phyloP scores from a whole-genome alignment of 2,797 vertebrate genomes.

The Babyrousa celebensis region DNA sequence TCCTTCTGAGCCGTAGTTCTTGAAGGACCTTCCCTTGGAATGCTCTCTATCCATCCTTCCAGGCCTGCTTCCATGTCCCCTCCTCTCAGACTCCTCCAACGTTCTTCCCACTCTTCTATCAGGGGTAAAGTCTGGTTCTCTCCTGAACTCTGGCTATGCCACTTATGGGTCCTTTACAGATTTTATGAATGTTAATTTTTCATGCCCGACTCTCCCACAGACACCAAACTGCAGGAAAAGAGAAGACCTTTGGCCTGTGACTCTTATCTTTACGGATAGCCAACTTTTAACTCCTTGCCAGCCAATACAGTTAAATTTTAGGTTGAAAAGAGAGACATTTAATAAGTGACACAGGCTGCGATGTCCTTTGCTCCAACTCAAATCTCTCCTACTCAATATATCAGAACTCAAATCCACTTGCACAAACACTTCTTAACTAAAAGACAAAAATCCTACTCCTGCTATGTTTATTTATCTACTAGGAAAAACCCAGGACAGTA shows the following conservation, averaged over 20 bases:
- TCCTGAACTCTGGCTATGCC: background rate
- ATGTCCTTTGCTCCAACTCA: slow-evolving; percentile 18
- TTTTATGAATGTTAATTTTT: background rate
- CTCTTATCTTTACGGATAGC: slow-evolving; percentile 8
- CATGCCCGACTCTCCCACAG: background rate
- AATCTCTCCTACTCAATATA: slow-evolving; percentile 20
- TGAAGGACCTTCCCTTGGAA: background rate
- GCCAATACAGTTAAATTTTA: background rate
- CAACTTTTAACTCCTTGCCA: slow-evolving; percentile 49
- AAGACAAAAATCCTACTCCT: background rate
- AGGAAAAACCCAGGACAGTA: background rate
- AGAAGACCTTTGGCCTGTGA: background rate
- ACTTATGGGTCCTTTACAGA: background rate
- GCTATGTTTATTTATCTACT: background rate
- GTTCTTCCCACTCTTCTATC: background rate
- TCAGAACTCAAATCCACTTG: slow-evolving; percentile 34
- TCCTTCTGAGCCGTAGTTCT: background rate
- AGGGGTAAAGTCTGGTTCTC: background rate
- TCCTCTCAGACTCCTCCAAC: background rate
- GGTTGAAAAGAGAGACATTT: background rate
- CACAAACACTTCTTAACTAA: slow-evolving; percentile 49
- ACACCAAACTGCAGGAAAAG: background rate
- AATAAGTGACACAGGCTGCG: background rate
- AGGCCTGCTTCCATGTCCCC: background rate
- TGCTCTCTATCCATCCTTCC: background rate